Conservation (phyloP, 2,113 vertebrate genomes). For the Cebus imitator region DNA sequence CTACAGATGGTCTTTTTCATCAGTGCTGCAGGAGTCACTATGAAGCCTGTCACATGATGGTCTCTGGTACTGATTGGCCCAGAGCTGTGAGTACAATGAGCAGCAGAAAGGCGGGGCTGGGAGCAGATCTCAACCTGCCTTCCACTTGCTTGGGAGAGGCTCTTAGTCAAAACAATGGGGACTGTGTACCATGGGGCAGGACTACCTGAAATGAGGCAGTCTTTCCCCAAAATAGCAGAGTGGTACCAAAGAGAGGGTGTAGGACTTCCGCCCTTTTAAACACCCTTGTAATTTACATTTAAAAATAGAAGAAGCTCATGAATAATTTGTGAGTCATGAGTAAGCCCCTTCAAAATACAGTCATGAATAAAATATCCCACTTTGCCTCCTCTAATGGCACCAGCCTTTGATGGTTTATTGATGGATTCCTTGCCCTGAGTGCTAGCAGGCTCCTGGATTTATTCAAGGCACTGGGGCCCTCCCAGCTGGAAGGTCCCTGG, state of each 20-base stretch:
- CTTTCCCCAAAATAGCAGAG: constrained; percentile 38
- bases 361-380: constrained; percentile 71
- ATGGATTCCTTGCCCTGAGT: constrained; percentile 41
- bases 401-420: constrained; percentile 69
- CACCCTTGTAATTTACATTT: constrained; percentile 69
- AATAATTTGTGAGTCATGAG: constrained; percentile 75
- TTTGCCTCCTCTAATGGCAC: constrained; percentile 37
- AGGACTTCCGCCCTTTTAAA: constrained; percentile 58
- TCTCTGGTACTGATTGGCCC: background rate
- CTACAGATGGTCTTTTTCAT: background rate
- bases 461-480: background rate
- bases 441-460: background rate
- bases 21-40: background rate
- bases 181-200: accelerated
- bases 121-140: background rate
- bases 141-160: background rate
- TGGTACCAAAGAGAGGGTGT: background rate
- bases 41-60: accelerated
- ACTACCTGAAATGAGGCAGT: background rate
- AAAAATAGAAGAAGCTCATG: constrained; percentile 72
- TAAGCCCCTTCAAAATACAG: constrained; percentile 71
- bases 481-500: background rate
- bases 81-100: background rate
- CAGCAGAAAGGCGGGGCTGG: background rate
- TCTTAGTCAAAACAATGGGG: too few relatives aligned